phyloP scores from a whole-genome alignment of 2,797 vertebrate species.

The Galago senegalensis region DNA sequence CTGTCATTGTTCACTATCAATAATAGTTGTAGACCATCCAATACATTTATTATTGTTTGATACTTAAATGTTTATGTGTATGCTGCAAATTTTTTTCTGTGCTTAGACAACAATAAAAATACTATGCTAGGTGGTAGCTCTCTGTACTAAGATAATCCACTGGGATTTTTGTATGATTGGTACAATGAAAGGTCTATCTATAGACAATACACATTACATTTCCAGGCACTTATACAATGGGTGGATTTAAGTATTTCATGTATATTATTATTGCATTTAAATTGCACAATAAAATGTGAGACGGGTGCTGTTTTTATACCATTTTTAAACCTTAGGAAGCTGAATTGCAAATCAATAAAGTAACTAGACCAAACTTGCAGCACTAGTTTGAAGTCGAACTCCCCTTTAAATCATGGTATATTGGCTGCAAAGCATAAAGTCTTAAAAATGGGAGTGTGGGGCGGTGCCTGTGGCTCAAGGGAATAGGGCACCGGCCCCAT shows the following conservation, averaged over 20 bases:
- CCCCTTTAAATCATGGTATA: neutral
- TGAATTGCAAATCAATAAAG: slow-evolving; percentile 60
- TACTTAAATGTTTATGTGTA: neutral
- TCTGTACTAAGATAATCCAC: neutral
- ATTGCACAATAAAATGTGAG: slow-evolving; percentile 6
- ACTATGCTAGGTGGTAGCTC: neutral
- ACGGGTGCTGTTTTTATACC: neutral
- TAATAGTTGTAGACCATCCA: neutral
- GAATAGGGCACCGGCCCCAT: too few relatives aligned
- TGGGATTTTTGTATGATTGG: neutral
- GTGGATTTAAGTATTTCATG: neutral
- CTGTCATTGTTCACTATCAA: neutral
- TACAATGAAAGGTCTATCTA: neutral
- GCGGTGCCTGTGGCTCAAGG: too few relatives aligned
- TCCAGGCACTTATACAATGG: neutral
- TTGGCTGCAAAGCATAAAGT: neutral
- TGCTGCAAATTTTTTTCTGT: neutral
- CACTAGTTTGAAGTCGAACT: slow-evolving; percentile 27
- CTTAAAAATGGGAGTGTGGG: neutral
- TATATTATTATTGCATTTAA: neutral
- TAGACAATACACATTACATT: neutral
- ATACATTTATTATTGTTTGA: neutral
- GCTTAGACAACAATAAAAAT: neutral
- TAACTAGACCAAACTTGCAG: slow-evolving; percentile 30
- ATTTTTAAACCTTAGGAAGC: neutral